Conservation (phyloP, 2,797 vertebrate species). For the Falco columbarius region DNA sequence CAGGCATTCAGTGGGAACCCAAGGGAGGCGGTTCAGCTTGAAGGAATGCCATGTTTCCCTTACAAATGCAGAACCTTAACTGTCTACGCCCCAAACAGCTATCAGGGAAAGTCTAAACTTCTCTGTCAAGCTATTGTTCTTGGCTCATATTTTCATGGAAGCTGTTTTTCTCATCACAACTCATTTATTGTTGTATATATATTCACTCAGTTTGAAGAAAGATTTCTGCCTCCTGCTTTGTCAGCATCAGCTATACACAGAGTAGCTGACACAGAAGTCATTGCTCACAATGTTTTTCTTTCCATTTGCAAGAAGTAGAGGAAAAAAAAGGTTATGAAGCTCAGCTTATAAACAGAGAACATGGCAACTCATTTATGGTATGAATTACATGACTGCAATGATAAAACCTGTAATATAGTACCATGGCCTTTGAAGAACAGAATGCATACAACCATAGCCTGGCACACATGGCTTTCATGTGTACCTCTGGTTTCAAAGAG, state of each 20-base stretch:
- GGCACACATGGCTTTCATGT: not conserved
- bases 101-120: slow-evolving; percentile 14
- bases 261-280: not conserved
- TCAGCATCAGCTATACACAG: not conserved
- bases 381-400: not conserved
- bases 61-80: slow-evolving; percentile 17
- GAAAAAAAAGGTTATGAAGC: not conserved
- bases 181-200: not conserved
- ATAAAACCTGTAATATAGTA: not conserved
- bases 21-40: slow-evolving; percentile 61
- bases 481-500: not conserved
- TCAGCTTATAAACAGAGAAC: not conserved
- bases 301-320: not conserved
- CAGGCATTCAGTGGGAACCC: slow-evolving; percentile 60
- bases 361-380: not conserved
- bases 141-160: not conserved
- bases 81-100: slow-evolving; percentile 25
- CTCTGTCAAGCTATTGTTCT: slow-evolving; percentile 1
- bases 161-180: not conserved
- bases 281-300: not conserved
- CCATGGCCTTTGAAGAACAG: not conserved
- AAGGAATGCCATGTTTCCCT: slow-evolving; percentile 60
- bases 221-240: not conserved
- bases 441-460: not conserved
- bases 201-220: not conserved